These are phyloP conservation scores for Dendrolimus houi DNA, from an alignment of 2,888 invertebrate genomes.

Conservation along the genomic window DNA sequence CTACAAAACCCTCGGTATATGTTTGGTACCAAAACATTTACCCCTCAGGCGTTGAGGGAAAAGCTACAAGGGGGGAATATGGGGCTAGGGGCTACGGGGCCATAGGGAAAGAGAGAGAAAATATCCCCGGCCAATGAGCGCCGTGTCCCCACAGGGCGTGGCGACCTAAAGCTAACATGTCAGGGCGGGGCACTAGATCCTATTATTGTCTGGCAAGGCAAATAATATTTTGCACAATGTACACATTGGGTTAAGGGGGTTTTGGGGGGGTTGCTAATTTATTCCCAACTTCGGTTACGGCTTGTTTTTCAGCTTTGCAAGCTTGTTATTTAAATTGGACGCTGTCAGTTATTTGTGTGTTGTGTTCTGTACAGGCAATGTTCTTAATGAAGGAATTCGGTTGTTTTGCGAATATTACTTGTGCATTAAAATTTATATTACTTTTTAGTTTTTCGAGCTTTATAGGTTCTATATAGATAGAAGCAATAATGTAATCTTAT, in stretches of 20 bases:
- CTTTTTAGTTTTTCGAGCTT: neutral
- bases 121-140: slow-evolving; percentile 43
- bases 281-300: slow-evolving; percentile 75
- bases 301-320: slow-evolving; percentile 76
- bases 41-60: slow-evolving; percentile 72
- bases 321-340: slow-evolving; percentile 76
- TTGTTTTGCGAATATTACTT: slow-evolving; percentile 22
- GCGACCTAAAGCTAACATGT: slow-evolving; percentile 72
- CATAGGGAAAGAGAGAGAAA: slow-evolving; percentile 28
- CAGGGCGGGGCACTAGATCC: slow-evolving; percentile 73
- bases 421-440: slow-evolving; percentile 17
- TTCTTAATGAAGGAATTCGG: slow-evolving; percentile 68
- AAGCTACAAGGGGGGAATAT: slow-evolving; percentile 47
- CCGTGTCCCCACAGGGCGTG: slow-evolving; percentile 43
- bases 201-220: slow-evolving; percentile 80
- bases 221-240: slow-evolving; percentile 85
- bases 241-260: slow-evolving; percentile 76
- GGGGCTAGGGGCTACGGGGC: neutral
- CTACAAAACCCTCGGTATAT: slow-evolving; percentile 71
- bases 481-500: too few species aligned
- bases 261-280: slow-evolving; percentile 66
- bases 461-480: neutral
- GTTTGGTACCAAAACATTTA: slow-evolving; percentile 76
- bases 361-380: slow-evolving; percentile 56
- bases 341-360: slow-evolving; percentile 67